Conservation (phyloP, 1,140 invertebrate genomes). For the Parasteatoda tepidariorum region DNA sequence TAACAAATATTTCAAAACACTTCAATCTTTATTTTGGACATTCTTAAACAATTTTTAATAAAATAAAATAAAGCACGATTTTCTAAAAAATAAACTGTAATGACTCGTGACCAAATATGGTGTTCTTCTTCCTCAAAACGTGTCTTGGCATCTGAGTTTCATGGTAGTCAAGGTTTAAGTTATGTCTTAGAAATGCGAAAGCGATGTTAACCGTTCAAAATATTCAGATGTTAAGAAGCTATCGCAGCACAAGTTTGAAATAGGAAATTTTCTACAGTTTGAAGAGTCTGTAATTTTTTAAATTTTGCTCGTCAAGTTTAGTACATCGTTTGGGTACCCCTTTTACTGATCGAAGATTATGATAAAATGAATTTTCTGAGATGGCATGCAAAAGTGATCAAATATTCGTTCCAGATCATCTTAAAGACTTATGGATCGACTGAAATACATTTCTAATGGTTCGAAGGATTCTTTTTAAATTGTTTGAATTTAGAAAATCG, state of each 20-base stretch:
- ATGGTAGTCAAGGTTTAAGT: constrained; percentile 19
- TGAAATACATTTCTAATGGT: constrained; percentile 48
- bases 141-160: too few species aligned
- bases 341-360: constrained; percentile 2
- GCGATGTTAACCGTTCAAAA: constrained; percentile 30
- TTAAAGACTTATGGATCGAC: constrained; percentile 14
- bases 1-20: not conserved
- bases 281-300: constrained; percentile 31
- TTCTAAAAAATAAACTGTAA: not conserved
- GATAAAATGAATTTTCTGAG: constrained; percentile 27
- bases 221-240: not conserved
- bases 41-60: not conserved
- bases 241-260: constrained; percentile 16
- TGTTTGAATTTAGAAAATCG: too few species aligned
- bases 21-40: not conserved
- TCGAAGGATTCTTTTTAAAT: too few species aligned
- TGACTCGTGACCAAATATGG: not conserved
- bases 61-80: not conserved
- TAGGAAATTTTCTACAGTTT: constrained; percentile 16
- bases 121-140: not conserved
- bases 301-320: constrained; percentile 15
- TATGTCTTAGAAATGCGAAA: constrained; percentile 8
- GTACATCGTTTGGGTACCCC: constrained; percentile 15
- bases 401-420: constrained; percentile 16
- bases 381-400: constrained; percentile 40